Base-by-base conservation (phyloP, 2,113 vertebrate genomes). In the Xiphias gladius region DNA sequence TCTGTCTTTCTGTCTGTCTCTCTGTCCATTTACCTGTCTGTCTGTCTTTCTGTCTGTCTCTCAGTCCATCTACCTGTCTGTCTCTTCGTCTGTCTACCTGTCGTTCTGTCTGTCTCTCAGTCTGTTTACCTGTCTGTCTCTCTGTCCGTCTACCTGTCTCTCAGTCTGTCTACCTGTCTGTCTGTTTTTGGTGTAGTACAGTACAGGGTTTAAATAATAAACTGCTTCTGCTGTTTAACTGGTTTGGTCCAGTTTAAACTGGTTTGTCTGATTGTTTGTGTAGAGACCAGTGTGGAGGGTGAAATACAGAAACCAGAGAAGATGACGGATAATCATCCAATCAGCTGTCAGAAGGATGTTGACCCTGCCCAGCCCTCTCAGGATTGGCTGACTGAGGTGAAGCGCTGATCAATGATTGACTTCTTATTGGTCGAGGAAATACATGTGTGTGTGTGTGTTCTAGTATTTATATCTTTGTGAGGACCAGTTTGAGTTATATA, bases 311-410 rank as follows among this genome's bases (percentile, higher is more conserved):
- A 43, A 74, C 41, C 30, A 52, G 24, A 32, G 2, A 19, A 70
- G 41, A 35, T 2, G 54, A 58, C 2, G 0, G 37, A 30, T 20
- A n/a, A 58, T 41, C 37, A 5, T 10, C 80, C 52, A 24, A 61
- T 80, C 50, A 75, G 52, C 59, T 11, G 8, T 63, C 52, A 82
- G 30, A 20, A 26, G 4, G 37, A 74, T 17, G 10, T n/a, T 16
- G 48, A 32, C 61, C 12, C 46, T 11, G 4, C 72, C 69, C 72
- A 62, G 17, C 12, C 30, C 16, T 32, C 65, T 10, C 52, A 59
- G 11, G 55, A 72, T 26, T 78, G 76, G 77, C 71, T 86, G 48
- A 22, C 39, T 28, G 80, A 93, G 90, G 91, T 93, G 48, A 80
- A 0, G 1, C 10, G 35, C 11, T 22, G 30, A 63, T 54, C 3